Percentiles rank a stretch among this genome's conserved stretches.
Conservation (phyloP, 2,888 invertebrate species). For the Ernsta delagoae region DNA sequence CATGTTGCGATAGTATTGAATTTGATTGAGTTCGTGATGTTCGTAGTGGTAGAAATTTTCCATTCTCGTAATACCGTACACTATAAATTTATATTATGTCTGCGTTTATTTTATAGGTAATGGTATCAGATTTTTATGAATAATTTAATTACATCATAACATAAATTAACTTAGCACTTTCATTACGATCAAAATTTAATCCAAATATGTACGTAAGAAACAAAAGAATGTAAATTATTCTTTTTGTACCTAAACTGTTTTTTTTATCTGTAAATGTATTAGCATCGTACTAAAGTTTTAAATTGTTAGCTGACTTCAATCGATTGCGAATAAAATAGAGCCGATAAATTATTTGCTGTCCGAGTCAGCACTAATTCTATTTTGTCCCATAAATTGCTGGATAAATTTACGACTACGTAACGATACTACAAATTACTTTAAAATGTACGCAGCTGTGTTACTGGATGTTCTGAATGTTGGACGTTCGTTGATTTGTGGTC, state of each 20-base stretch:
- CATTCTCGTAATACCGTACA: too few relatives aligned
- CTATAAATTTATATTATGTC: too few relatives aligned
- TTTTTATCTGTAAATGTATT: too few relatives aligned
- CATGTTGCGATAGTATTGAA: background rate
- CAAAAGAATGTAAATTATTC: too few relatives aligned
- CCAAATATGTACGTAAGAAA: too few relatives aligned
- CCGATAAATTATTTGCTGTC: conserved; percentile 1
- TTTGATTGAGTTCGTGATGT: background rate
- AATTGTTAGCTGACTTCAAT: background rate
- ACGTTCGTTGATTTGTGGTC: background rate
- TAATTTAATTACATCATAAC: too few relatives aligned
- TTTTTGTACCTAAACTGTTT: too few relatives aligned
- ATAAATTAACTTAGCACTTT: too few relatives aligned
- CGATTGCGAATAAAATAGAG: background rate
- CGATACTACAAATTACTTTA: background rate
- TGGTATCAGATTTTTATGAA: too few relatives aligned
- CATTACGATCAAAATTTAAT: too few relatives aligned
- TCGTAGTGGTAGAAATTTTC: too few relatives aligned
- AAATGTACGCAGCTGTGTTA: background rate
- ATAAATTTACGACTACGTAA: background rate
- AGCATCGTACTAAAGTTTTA: background rate
- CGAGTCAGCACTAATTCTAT: background rate
- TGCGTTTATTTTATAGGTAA: too few relatives aligned
- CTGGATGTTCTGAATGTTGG: background rate
- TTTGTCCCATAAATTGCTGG: background rate